Conservation (phyloP, 1,140 invertebrate genomes). For the Drosophila navojoa region DNA sequence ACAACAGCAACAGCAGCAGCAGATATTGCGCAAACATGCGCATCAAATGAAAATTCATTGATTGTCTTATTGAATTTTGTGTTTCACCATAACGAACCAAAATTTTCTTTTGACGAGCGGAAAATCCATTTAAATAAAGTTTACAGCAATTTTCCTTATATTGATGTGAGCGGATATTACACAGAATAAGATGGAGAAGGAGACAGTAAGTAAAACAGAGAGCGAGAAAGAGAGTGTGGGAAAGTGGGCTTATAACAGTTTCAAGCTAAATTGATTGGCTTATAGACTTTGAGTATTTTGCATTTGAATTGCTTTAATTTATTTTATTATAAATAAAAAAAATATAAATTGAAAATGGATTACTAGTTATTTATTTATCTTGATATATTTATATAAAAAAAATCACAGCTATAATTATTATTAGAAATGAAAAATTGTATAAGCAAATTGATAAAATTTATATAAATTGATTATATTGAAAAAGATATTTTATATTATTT, state of each 20-base stretch:
- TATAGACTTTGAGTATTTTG: conserved; percentile 21
- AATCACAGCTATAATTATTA: no score
- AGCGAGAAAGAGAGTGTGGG: background rate
- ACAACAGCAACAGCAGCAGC: conserved; percentile 10
- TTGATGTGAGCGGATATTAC: background rate
- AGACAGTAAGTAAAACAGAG: background rate
- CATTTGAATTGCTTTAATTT: conserved; percentile 6
- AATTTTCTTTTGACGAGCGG: conserved; percentile 22
- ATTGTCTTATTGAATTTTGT: conserved; percentile 74
- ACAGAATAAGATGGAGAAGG: background rate
- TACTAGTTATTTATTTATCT: no score
- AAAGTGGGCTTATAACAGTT: conserved; percentile 6
- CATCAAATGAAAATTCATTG: conserved; percentile 76
- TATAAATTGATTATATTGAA: no score
- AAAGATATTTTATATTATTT: no score
- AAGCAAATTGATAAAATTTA: no score
- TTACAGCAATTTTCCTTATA: conserved; percentile 15
- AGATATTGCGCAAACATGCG: conserved; percentile 66
- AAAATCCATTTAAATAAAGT: conserved; percentile 47
- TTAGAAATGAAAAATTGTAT: no score
- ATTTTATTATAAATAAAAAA: no score
- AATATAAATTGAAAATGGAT: no score
- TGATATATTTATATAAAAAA: no score
- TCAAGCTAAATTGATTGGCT: conserved; percentile 58
- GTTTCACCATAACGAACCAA: conserved; percentile 26